A percentile compares a stretch with the other conserved stretches of the same genome.
phyloP scores from a whole-genome alignment of 30 jellyfish, hydroid and myxozoan species.

The Phacellophora camtschatica region DNA sequence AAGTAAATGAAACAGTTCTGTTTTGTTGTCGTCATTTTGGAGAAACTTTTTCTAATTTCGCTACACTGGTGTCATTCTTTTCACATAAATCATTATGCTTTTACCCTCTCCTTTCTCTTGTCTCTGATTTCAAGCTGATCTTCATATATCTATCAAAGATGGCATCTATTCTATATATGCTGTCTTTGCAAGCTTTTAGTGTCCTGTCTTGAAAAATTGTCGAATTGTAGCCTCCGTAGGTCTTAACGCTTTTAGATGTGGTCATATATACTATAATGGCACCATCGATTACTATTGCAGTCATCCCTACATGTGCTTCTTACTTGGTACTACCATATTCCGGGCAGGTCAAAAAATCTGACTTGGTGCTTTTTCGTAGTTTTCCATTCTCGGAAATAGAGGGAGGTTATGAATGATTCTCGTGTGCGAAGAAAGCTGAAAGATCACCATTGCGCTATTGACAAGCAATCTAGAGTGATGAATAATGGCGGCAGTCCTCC shows the following conservation, averaged over 20 bases:
- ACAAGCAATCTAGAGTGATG: slow-evolving; percentile 5
- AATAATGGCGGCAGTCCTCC: neutral
- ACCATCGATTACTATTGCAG: slow-evolving; percentile 4
- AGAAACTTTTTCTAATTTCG: slow-evolving; percentile 14
- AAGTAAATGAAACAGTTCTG: slow-evolving; percentile 7
- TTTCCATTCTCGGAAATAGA: slow-evolving; percentile 15
- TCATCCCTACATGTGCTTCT: neutral
- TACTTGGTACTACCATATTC: too few species aligned
- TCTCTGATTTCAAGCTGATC: slow-evolving; percentile 3
- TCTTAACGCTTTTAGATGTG: neutral
- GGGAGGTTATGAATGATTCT: slow-evolving; percentile 24
- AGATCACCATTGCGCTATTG: slow-evolving; percentile 8
- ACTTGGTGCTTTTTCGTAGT: neutral
- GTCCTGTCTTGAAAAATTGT: neutral
- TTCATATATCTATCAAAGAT: neutral
- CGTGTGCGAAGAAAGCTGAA: slow-evolving; percentile 8
- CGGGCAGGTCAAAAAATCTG: slow-evolving; percentile 1
- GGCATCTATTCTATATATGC: neutral
- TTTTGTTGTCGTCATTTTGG: slow-evolving; percentile 19
- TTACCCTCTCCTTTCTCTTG: slow-evolving; percentile 42
- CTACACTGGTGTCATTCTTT: neutral
- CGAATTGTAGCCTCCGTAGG: neutral
- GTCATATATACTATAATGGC: slow-evolving; percentile 4
- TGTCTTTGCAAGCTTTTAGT: neutral
- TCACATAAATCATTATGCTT: slow-evolving; percentile 47